Evolutionary conservation across 2,113 vertebrate genomes (phyloP).

Genomic region (Limanda limanda): DNA sequence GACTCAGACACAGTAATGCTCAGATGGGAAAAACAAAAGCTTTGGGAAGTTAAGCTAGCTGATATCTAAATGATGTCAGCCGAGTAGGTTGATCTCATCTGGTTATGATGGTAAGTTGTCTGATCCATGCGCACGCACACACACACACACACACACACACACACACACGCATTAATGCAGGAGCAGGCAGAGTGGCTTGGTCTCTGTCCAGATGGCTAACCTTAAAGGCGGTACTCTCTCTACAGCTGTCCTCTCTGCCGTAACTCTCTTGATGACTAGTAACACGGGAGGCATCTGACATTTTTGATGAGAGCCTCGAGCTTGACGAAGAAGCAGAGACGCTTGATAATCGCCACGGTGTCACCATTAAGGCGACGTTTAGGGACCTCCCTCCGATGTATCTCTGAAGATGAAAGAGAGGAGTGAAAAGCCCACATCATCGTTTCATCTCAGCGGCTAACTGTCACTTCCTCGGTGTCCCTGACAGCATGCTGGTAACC

Average conservation of each 20-base stretch:
- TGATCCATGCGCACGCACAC: neutral
- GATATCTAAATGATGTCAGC: no score
- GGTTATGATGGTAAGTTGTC: conserved; percentile 11
- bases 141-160: conserved; percentile 1
- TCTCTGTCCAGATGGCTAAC: conserved; percentile 67
- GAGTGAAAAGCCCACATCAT: conserved; percentile 53
- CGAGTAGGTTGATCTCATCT: conserved; percentile 15
- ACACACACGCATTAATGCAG: conserved; percentile 5
- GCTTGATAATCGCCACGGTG: conserved; percentile 75
- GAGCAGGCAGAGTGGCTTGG: conserved; percentile 16
- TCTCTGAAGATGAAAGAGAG: conserved; percentile 68
- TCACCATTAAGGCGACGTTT: conserved; percentile 79
- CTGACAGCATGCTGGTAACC: conserved; percentile 7
- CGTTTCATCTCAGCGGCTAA: conserved; percentile 41
- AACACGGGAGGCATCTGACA: conserved; percentile 69
- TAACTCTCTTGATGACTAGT: conserved; percentile 57
- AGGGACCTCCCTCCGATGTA: conserved; percentile 74
- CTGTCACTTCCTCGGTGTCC: conserved; percentile 31
- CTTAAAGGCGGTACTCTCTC: conserved; percentile 61
- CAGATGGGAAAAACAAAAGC: no score
- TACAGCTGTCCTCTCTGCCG: conserved; percentile 54
- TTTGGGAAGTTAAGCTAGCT: no score
- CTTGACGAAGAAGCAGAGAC: conserved; percentile 52
- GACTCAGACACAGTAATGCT: no score
- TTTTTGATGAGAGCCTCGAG: conserved; percentile 73